Percentiles rank a stretch among this genome's conserved stretches.
Conservation (phyloP, 2,797 vertebrate genomes). For the Diglossa cyanea region DNA sequence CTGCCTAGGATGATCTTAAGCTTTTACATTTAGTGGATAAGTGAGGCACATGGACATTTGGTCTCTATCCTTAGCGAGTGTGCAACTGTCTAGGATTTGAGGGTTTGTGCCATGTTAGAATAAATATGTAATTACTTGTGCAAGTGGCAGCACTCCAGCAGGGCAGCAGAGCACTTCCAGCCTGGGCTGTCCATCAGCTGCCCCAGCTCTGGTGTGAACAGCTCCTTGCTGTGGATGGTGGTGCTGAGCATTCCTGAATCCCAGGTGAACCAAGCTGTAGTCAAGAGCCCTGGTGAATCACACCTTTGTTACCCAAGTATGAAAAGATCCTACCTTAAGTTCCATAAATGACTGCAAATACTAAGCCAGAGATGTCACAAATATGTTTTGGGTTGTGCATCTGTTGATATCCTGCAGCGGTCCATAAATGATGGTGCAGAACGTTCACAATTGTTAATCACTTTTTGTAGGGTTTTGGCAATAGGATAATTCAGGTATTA, state of each 20-base stretch:
- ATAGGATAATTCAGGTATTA: background rate
- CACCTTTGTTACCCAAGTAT: background rate
- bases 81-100: background rate
- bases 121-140: background rate
- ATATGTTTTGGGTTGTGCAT: background rate
- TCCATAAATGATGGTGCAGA: background rate
- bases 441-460: background rate
- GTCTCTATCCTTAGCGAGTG: background rate
- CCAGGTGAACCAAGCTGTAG: background rate
- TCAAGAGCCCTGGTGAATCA: background rate
- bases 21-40: background rate
- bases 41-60: background rate
- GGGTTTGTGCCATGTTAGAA: background rate
- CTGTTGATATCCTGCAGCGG: rapidly evolving
- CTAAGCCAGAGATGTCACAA: background rate
- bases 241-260: background rate
- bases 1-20: background rate
- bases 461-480: background rate
- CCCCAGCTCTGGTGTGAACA: background rate
- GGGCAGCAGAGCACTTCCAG: background rate
- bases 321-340: background rate
- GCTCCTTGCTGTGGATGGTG: background rate
- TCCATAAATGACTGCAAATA: background rate
- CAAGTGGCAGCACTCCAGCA: background rate
- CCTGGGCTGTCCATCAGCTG: background rate